A percentile compares a stretch with the other conserved stretches of the same genome.
Conservation (phyloP, 2,113 vertebrate genomes). For the Solea solea region DNA sequence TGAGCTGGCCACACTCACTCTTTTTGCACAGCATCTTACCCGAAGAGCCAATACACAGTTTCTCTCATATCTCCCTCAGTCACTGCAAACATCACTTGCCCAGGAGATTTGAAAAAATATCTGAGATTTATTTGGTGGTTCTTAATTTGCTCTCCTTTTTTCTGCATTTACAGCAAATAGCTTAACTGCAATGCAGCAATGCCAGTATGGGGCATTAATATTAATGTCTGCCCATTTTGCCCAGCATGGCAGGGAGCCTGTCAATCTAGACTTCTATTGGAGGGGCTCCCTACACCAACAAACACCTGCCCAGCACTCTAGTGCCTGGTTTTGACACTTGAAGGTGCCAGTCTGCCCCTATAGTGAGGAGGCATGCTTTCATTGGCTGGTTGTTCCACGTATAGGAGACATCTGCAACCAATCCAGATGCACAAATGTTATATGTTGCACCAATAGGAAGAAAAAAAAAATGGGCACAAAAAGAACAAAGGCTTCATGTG, state of each 20-base stretch:
- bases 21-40: neutral
- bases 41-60: slow-evolving; percentile 22
- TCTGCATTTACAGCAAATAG: slow-evolving; percentile 72
- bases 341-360: slow-evolving; percentile 41
- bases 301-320: slow-evolving; percentile 45
- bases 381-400: slow-evolving; percentile 44
- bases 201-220: slow-evolving; percentile 78
- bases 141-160: slow-evolving; percentile 60
- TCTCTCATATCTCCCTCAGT: slow-evolving; percentile 21
- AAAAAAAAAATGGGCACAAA: slow-evolving; percentile 23
- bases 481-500: slow-evolving; percentile 53
- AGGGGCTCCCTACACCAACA: slow-evolving; percentile 37
- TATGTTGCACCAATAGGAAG: slow-evolving; percentile 42
- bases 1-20: slow-evolving; percentile 3
- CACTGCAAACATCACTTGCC: slow-evolving; percentile 33
- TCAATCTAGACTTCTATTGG: slow-evolving; percentile 68
- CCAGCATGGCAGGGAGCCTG: slow-evolving; percentile 72
- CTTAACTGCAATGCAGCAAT: slow-evolving; percentile 81
- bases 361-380: slow-evolving; percentile 12
- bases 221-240: slow-evolving; percentile 77
- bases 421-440: slow-evolving; percentile 38
- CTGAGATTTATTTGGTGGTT: slow-evolving; percentile 52
- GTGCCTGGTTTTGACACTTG: slow-evolving; percentile 30
- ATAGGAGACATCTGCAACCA: slow-evolving; percentile 48
- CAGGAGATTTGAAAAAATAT: slow-evolving; percentile 34